These are phyloP conservation scores for Heliconius congener DNA, from an alignment of 1,140 invertebrate genomes.

Conservation along the genomic window DNA sequence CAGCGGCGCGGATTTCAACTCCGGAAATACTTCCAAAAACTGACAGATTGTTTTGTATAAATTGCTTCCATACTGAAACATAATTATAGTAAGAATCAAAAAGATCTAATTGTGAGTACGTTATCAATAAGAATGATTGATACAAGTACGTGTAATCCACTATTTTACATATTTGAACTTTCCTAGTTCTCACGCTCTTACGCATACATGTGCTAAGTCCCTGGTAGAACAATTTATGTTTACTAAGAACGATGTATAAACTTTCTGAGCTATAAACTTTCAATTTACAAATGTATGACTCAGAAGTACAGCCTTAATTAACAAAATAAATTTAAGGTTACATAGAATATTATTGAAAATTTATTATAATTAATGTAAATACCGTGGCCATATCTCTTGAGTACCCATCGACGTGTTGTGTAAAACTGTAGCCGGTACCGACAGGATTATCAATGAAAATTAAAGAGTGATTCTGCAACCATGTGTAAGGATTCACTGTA, in stretches of 20 bases:
- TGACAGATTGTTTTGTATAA: slow-evolving; percentile 76
- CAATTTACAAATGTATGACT: not conserved
- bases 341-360: not conserved
- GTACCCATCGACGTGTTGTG: slow-evolving; percentile 45
- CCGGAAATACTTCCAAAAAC: slow-evolving; percentile 86
- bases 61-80: slow-evolving; percentile 1
- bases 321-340: not conserved
- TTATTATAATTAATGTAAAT: slow-evolving; percentile 40
- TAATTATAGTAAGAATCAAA: not conserved
- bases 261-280: not conserved
- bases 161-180: not conserved
- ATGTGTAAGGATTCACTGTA: slow-evolving; percentile 82
- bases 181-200: not conserved
- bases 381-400: slow-evolving; percentile 7
- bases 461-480: slow-evolving; percentile 87
- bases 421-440: slow-evolving; percentile 89
- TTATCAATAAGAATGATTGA: not conserved
- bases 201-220: not conserved
- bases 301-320: not conserved
- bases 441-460: slow-evolving; percentile 94
- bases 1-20: slow-evolving; percentile 84
- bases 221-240: not conserved
- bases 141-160: not conserved
- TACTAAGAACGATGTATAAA: not conserved
- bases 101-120: not conserved